A percentile compares a stretch with the other conserved stretches of the same genome.
Conservation (phyloP, 2,797 vertebrate species). For the Meriones psammophilus region DNA sequence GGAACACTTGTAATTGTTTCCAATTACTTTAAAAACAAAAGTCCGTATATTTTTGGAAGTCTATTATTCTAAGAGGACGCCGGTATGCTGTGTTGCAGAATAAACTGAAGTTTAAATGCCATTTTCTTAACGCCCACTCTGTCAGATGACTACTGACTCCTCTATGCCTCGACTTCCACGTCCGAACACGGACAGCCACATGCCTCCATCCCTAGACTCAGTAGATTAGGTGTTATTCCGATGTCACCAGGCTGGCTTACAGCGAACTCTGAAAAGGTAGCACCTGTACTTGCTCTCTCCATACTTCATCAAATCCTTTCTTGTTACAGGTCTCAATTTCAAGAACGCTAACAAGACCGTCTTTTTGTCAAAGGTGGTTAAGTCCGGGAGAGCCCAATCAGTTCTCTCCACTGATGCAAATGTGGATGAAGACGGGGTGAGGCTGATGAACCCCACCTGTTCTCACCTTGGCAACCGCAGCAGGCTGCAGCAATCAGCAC, state of each 20-base stretch:
- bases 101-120: neutral
- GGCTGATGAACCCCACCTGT: neutral
- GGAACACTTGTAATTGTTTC: neutral
- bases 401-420: neutral
- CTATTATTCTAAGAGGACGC: neutral
- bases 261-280: neutral
- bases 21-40: neutral
- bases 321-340: neutral
- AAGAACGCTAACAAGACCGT: constrained; percentile 19
- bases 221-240: neutral
- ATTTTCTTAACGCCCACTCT: neutral
- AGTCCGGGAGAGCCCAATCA: neutral
- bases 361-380: neutral
- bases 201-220: neutral
- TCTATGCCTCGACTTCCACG: constrained; percentile 7
- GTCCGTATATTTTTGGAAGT: neutral
- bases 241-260: neutral
- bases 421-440: neutral
- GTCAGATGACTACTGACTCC: neutral
- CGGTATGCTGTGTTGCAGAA: neutral
- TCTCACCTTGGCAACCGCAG: neutral
- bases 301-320: neutral
- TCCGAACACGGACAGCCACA: neutral
- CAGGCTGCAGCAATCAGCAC: neutral
- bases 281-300: neutral